Base-by-base conservation (phyloP, 1,140 invertebrate genomes). In the Macrobrachium rosenbergii region DNA sequence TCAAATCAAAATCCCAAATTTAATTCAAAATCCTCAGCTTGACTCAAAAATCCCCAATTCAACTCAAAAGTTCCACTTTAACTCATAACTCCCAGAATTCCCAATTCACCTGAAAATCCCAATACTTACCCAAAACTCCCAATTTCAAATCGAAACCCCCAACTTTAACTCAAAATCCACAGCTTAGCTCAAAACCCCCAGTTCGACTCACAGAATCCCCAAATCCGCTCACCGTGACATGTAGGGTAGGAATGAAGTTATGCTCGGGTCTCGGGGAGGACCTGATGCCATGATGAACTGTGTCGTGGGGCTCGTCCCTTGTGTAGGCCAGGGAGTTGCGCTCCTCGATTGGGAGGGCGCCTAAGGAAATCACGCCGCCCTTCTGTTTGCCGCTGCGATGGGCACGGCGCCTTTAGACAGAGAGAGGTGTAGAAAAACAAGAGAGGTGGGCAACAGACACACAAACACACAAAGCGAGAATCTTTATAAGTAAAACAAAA, bases 331-430 rank as follows among this genome's bases (percentile, higher is more conserved):
- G 28, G 45, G 77, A 80, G 37, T 77, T 60, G 11, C 84, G 45
- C 21, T 87, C 84, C 0, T 81, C 84, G n/a, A 12, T 87, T 14
- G 84, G 67, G 3, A 87, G 78, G 2, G 78, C 45, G 12, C 84
- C 84, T 19, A 87, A 64, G 43, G 84, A 87, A 59, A 87, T 87
- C 3, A 73, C 84, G 8, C 84, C 84, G 16, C 78, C 69, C 43
- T 87, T 87, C 45, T 87, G 77, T 64, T 87, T 87, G 16, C 78
- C 58, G 11, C 43, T 28, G 7, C 79, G 43, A n/a, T n/a, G 19
- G 5, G 19, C 69, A 2, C 78, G 84, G 5, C 84, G 52, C 63
- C 84, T 87, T 21, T 67, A 8, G 67, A 37, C 3, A 67, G n/a
- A 12, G 58, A 58, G n/a, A 5, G n/a, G 23, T 10, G 17, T 12